Evolutionary conservation across 2,888 invertebrate genomes (phyloP), one percentile per base, ranked within the genome.

Genomic region (Hedya salicella): DNA sequence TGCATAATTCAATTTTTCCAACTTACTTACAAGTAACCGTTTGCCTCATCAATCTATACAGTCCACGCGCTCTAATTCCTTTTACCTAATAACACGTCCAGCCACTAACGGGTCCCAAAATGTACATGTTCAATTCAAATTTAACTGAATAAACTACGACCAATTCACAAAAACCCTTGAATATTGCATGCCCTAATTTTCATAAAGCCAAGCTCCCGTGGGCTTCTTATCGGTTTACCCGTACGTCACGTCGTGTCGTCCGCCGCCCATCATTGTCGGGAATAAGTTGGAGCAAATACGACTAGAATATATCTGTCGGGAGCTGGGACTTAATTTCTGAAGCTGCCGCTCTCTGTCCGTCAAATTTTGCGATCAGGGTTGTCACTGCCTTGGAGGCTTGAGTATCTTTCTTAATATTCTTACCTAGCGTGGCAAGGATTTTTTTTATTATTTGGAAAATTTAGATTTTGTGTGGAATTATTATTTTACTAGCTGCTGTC

Each of bases 301-400:
- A 72, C 65, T 59, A 73, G 76, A 74, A 75, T 74, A 72, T 73
- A 78, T 77, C 77, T 67, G 68, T 73, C 73, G 72, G 77, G 78
- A 79, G 76, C 72, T 75, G 77, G 73, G 78, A 79, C 85, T 88
- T 89, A 88, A 89, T 89, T 88, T 85, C 75, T 82, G 76, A 75
- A 72, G 80, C 78, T 72, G 83, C 80, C 84, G 79, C 80, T 85
- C 83, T 82, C 81, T 78, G 80, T 75, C 79, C 82, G 81, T 85
- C 86, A 85, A 86, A 85, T 86, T 60, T 87, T 85, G 75, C 73
- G 74, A 75, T 71, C 80, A 90, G 88, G 89, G 89, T 69, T 89
- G 68, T 66, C 80, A 74, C 77, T 62, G 30, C 9, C 30, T 9
- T 52, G 67, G 61, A 50, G 56, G 44, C 39, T 6, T 30, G 30